These are phyloP conservation scores for Pantherophis guttatus DNA, from an alignment of 2,113 vertebrate species.

Conservation along the genomic window DNA sequence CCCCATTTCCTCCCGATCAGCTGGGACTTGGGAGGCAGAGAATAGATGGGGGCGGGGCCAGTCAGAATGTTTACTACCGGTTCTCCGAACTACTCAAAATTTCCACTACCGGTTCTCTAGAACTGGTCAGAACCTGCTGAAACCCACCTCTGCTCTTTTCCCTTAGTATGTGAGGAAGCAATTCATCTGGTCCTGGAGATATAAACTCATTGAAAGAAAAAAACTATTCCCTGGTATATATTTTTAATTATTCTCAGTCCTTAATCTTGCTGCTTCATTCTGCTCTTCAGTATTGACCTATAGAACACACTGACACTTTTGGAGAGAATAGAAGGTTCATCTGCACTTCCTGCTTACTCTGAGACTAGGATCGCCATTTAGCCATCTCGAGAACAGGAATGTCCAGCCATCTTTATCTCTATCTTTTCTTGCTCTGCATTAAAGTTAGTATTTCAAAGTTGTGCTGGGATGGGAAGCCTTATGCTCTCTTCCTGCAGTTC, in stretches of 20 bases:
- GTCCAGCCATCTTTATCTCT: not conserved
- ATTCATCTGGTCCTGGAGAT: not conserved
- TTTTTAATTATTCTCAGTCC: not conserved
- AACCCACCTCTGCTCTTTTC: no score
- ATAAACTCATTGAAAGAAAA: not conserved
- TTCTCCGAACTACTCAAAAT: no score
- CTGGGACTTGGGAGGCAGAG: no score
- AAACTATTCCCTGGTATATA: not conserved
- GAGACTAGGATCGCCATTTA: not conserved
- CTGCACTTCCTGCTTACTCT: not conserved
- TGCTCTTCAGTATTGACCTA: not conserved
- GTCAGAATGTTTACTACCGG: no score
- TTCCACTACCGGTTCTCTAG: no score
- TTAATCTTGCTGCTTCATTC: not conserved
- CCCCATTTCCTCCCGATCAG: no score
- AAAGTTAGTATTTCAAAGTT: not conserved
- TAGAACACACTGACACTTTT: not conserved
- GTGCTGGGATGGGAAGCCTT: not conserved
- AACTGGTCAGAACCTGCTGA: no score
- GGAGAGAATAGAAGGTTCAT: not conserved
- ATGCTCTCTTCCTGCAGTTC: not conserved
- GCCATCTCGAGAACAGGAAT: not conserved
- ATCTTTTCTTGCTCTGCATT: not conserved
- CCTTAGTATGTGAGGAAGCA: not conserved
- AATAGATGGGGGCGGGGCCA: no score